These are phyloP conservation scores for Rhincodon typus DNA, from an alignment of 2,797 vertebrate genomes.

Conservation along the genomic window DNA sequence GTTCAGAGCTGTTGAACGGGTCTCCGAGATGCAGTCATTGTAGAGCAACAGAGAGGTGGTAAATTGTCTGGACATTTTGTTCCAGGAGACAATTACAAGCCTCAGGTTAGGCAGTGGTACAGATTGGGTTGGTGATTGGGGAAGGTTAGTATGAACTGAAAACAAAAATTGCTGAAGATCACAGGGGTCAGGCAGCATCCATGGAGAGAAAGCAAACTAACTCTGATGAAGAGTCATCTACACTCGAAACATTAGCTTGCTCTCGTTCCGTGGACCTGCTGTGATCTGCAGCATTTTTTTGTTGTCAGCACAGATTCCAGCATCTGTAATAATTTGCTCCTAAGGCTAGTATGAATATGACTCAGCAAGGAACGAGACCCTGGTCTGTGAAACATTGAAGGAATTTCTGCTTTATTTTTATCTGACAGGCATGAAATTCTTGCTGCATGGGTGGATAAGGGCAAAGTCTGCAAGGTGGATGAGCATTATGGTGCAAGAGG, in stretches of 20 bases:
- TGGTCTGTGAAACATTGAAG: neutral
- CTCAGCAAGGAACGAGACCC: too few relatives aligned
- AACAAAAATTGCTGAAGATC: too few relatives aligned
- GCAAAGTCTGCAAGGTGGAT: neutral
- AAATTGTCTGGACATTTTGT: neutral
- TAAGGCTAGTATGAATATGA: too few relatives aligned
- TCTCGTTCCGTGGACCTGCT: too few relatives aligned
- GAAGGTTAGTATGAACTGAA: neutral
- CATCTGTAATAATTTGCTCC: too few relatives aligned
- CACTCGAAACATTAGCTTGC: too few relatives aligned
- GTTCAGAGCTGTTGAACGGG: neutral
- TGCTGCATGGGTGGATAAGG: neutral
- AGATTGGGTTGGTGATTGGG: neutral
- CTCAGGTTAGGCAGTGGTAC: neutral
- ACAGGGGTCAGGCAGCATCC: too few relatives aligned
- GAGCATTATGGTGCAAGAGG: too few relatives aligned
- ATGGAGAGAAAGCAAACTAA: too few relatives aligned
- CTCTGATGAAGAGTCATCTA: too few relatives aligned
- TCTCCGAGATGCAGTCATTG: neutral
- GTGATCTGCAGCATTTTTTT: too few relatives aligned
- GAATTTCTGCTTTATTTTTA: neutral
- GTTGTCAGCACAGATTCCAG: too few relatives aligned
- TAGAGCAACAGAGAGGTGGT: neutral
- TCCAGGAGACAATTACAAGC: neutral
- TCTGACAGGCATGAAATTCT: neutral